Evolutionary conservation across 2,113 vertebrate species (phyloP), one percentile per base, ranked within the genome.

Genomic region (Cathartes aura): DNA sequence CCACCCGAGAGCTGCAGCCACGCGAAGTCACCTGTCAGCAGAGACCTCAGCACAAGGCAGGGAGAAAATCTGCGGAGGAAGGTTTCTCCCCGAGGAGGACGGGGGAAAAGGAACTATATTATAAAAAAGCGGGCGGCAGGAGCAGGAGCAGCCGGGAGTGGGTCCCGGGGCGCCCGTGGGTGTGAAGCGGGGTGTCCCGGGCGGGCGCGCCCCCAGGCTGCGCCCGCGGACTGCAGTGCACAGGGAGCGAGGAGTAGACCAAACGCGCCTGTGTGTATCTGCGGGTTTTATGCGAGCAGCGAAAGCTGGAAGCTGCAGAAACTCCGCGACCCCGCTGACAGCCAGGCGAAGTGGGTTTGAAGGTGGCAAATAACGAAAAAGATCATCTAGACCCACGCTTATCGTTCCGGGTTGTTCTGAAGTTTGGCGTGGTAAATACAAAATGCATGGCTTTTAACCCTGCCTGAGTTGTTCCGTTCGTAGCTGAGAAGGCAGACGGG

Each of bases 181-280:
- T 79, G 68, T 36, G 47, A 29, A 82, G 58, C 17, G 32, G 15
- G 34, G 59, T 56, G 59, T 83, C 34, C 45, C 59, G 15, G 29
- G 58, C 3, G 8, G 48, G 27, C 7, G 42, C 52, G 16, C 56
- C 68, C 76, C 48, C 53, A 30, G 53, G 74, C 67, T 50, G 47
- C 38, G 75, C 32, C 73, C 38, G 8, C 15, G 40, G 58, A 15
- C 43, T 32, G 64, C 86, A 9, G 56, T 6, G 27, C 66, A 0
- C 36, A 4, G 17, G n/a, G 63, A 63, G 53, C 9, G 12, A 1
- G 59, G 62, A 30, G 55, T 4, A 27, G 42, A 36, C 3, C 66
- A 1, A 12, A 30, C 7, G 30, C 11, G 2, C 43, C 72, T 3
- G 22, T 1, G 43, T 10, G 15, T 6, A 0, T 45, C 27, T 29